These are phyloP conservation scores for Odiellus spinosus DNA, from an alignment of 2,888 invertebrate genomes.

Conservation along the genomic window DNA sequence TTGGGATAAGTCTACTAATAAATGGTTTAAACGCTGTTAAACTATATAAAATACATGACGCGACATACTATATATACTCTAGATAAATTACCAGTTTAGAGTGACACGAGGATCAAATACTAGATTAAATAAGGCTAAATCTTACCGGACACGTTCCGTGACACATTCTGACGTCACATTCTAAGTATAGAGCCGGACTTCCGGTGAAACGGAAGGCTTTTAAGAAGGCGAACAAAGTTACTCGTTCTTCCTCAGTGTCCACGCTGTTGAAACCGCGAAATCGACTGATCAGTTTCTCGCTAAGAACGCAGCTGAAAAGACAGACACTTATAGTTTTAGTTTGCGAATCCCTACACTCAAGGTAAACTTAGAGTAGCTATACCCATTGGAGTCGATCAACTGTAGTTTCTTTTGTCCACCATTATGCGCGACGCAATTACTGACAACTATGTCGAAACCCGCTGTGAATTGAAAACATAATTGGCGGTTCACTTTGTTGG, in stretches of 20 bases:
- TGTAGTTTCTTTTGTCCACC: constrained; percentile 81
- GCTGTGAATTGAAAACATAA: constrained; percentile 37
- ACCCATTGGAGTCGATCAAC: constrained; percentile 80
- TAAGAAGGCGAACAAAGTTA: constrained; percentile 86
- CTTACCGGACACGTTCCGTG: constrained; percentile 84
- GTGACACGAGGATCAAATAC: too few relatives aligned
- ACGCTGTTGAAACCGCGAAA: constrained; percentile 79
- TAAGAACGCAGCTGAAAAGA: constrained; percentile 62
- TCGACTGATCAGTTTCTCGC: constrained; percentile 76
- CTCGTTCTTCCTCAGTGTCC: constrained; percentile 73
- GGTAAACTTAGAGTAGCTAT: too few relatives aligned
- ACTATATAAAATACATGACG: too few relatives aligned
- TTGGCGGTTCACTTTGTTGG: neutral
- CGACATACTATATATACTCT: too few relatives aligned
- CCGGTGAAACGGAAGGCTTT: constrained; percentile 76
- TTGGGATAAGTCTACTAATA: constrained; percentile 2
- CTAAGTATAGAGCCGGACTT: constrained; percentile 80
- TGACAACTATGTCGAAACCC: constrained; percentile 85
- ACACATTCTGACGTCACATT: constrained; percentile 89
- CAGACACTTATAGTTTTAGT: too few relatives aligned
- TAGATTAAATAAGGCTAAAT: too few relatives aligned
- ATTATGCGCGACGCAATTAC: constrained; percentile 85
- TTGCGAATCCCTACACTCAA: neutral
- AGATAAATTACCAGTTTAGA: too few relatives aligned
- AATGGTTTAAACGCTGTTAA: neutral